phyloP scores from a whole-genome alignment of 1,140 invertebrate species.

The Cherax quadricarinatus region DNA sequence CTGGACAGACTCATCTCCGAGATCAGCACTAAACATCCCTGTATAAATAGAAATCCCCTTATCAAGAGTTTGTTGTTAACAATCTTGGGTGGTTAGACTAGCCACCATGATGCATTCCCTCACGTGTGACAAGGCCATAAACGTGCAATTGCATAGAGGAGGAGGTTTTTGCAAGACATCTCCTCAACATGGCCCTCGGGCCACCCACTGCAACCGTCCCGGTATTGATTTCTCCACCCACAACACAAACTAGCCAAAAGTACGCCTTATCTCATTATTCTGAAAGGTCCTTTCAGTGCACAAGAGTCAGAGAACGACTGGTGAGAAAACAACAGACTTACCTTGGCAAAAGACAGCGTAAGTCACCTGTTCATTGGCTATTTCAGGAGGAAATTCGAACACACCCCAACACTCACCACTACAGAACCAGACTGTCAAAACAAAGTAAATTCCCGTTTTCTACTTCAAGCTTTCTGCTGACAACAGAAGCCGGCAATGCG shows the following conservation, averaged over 20 bases:
- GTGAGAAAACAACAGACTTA: not conserved
- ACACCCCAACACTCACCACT: not conserved
- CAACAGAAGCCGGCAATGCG: not conserved
- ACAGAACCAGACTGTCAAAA: not conserved
- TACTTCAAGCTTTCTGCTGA: not conserved
- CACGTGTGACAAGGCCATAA: not conserved
- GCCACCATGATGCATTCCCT: not conserved
- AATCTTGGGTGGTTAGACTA: not conserved
- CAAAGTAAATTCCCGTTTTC: constrained; percentile 5
- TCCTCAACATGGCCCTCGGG: not conserved
- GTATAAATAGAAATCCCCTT: not conserved
- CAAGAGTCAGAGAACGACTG: not conserved
- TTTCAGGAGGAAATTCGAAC: not conserved
- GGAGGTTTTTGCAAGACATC: not conserved
- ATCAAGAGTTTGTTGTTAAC: not conserved
- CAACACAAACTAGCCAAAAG: not conserved
- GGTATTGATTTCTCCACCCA: constrained; percentile 9
- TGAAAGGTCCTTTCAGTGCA: not conserved
- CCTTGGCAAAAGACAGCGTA: not conserved
- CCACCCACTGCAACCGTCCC: not conserved
- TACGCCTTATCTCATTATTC: not conserved
- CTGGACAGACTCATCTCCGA: not conserved
- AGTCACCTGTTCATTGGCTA: not conserved
- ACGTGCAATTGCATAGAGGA: not conserved
- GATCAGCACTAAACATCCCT: not conserved